Conservation (phyloP, 2,888 invertebrate species). For the Ethmia dodecea region DNA sequence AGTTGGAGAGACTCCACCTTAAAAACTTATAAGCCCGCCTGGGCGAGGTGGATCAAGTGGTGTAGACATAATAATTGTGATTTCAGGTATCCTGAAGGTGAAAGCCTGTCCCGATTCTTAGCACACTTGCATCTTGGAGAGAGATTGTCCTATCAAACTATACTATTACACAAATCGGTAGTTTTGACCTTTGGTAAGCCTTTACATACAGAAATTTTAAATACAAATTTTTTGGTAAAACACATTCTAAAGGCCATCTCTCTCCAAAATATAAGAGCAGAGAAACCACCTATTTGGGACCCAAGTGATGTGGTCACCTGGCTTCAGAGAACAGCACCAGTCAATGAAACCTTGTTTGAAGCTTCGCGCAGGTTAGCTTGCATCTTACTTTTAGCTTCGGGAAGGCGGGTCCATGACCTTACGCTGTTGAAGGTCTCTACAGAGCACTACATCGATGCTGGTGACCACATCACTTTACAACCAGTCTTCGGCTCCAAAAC, state of each 20-base stretch:
- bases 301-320: slow-evolving; percentile 10
- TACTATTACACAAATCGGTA: slow-evolving; percentile 9
- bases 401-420: slow-evolving; percentile 2
- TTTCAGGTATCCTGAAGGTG: slow-evolving; percentile 2
- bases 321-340: slow-evolving; percentile 12
- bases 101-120: slow-evolving; percentile 7
- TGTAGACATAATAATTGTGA: slow-evolving; percentile 4
- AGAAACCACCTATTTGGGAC: slow-evolving; percentile 8
- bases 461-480: background rate
- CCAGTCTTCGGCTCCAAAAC: slow-evolving; percentile 6
- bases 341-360: background rate
- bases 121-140: slow-evolving; percentile 9
- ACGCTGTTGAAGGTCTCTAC: background rate
- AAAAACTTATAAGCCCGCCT: slow-evolving; percentile 13
- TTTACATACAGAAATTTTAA: background rate
- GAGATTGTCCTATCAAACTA: slow-evolving; percentile 10
- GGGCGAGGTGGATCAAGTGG: slow-evolving; percentile 14
- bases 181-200: slow-evolving; percentile 2
- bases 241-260: slow-evolving; percentile 9
- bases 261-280: slow-evolving; percentile 1
- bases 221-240: slow-evolving; percentile 2
- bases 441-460: background rate
- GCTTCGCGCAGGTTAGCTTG: background rate
- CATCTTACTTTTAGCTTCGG: slow-evolving; percentile 1
- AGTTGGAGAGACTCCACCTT: slow-evolving; percentile 22